Percentiles rank a stretch among this genome's conserved stretches.
Conservation (phyloP, 1,140 invertebrate species). For the Hyposmocoma kahamanoa region DNA sequence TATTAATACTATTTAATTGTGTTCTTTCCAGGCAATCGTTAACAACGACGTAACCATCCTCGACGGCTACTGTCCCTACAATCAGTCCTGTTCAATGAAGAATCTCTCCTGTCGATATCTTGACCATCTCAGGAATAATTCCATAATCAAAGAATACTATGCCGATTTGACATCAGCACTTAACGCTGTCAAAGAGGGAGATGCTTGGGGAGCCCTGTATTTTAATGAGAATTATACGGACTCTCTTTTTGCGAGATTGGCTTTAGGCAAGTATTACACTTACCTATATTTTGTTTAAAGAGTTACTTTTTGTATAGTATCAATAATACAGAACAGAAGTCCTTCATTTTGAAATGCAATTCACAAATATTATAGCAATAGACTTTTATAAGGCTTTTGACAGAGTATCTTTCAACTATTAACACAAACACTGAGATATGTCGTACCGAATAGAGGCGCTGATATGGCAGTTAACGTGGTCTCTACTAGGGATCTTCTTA, state of each 20-base stretch:
- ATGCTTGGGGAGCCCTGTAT: conserved; percentile 90
- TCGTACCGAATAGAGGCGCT: too few relatives aligned
- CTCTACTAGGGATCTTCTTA: too few relatives aligned
- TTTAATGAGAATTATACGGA: conserved; percentile 92
- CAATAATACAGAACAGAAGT: too few relatives aligned
- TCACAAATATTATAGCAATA: too few relatives aligned
- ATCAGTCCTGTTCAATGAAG: conserved; percentile 78
- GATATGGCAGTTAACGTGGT: too few relatives aligned
- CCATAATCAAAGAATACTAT: conserved; percentile 83
- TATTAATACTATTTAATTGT: background rate
- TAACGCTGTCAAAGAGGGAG: conserved; percentile 80
- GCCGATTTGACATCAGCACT: conserved; percentile 78
- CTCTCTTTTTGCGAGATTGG: conserved; percentile 82
- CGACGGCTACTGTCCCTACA: conserved; percentile 68
- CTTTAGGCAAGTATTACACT: conserved; percentile 74
- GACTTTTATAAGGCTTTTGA: too few relatives aligned
- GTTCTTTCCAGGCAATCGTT: conserved; percentile 79
- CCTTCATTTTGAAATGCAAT: too few relatives aligned
- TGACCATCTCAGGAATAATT: conserved; percentile 77
- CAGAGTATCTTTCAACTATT: too few relatives aligned
- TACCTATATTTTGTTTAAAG: too few relatives aligned
- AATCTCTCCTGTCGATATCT: conserved; percentile 86
- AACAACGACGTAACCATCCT: conserved; percentile 84
- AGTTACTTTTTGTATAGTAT: too few relatives aligned
- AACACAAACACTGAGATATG: too few relatives aligned